Percentiles rank a stretch among this genome's conserved stretches.
Evolutionary conservation across 2,113 vertebrate species (phyloP).

Genomic region (Indicator indicator): DNA sequence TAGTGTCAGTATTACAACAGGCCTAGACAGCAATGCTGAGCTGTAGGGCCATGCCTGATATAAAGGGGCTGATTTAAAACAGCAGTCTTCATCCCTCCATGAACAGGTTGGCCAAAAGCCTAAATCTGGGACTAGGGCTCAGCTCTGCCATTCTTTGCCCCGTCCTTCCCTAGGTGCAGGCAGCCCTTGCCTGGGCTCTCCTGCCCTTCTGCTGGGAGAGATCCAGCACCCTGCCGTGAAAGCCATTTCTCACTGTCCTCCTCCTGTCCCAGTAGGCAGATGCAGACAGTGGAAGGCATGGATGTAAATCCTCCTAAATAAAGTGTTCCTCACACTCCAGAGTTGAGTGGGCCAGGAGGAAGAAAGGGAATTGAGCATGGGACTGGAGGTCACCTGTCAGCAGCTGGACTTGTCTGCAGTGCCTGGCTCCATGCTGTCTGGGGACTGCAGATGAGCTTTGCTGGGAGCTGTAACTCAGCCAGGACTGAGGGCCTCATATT

Average conservation of each 20-base stretch:
- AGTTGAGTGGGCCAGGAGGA: neutral
- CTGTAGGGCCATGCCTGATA: neutral
- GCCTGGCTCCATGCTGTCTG: constrained; percentile 20
- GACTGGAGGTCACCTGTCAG: neutral
- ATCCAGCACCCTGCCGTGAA: neutral
- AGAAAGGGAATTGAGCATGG: neutral
- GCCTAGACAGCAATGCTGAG: neutral
- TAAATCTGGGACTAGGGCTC: neutral
- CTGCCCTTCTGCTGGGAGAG: neutral
- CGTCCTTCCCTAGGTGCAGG: neutral
- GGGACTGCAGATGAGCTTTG: neutral
- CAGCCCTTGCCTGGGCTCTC: neutral
- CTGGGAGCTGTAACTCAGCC: neutral
- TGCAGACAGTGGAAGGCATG: neutral
- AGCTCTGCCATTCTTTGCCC: neutral
- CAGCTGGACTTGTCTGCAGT: neutral
- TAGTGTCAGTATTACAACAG: neutral
- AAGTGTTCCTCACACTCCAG: neutral
- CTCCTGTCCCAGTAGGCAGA: neutral
- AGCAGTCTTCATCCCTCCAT: neutral
- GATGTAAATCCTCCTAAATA: neutral
- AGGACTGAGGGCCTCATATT: neutral
- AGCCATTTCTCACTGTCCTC: neutral
- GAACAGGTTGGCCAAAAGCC: neutral
- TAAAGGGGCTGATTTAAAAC: neutral